These are phyloP conservation scores for Ptychoptera contaminata DNA, from an alignment of 2,888 invertebrate species.

Conservation along the genomic window DNA sequence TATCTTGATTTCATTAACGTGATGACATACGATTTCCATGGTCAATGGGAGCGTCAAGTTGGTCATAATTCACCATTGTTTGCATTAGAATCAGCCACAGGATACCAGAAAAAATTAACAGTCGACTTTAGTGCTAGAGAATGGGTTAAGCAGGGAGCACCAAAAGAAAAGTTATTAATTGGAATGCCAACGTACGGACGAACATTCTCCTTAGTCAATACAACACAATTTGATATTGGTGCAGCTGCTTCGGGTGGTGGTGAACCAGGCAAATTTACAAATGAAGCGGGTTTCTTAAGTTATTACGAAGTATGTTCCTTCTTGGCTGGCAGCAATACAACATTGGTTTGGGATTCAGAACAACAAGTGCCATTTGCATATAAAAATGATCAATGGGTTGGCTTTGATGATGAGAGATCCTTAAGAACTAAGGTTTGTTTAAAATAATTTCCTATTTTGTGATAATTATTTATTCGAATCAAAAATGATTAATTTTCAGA, in stretches of 20 bases:
- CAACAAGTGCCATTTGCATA: conserved; percentile 94
- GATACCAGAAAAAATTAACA: conserved; percentile 84
- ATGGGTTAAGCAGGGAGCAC: conserved; percentile 87
- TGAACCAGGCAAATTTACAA: conserved; percentile 70
- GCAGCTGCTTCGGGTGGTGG: conserved; percentile 84
- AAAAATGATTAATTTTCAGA: conserved; percentile 35
- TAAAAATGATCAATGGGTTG: conserved; percentile 82
- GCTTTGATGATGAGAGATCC: conserved; percentile 85
- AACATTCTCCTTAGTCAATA: conserved; percentile 74
- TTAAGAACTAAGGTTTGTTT: conserved; percentile 68
- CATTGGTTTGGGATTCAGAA: conserved; percentile 88
- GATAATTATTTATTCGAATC: not conserved
- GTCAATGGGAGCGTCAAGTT: conserved; percentile 85
- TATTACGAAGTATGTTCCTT: conserved; percentile 93
- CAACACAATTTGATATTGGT: conserved; percentile 80
- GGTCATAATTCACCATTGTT: conserved; percentile 86
- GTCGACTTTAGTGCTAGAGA: conserved; percentile 83
- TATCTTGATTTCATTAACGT: conserved; percentile 88
- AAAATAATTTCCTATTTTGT: not conserved
- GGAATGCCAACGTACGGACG: conserved; percentile 92
- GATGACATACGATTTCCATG: conserved; percentile 93
- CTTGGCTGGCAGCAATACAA: conserved; percentile 76
- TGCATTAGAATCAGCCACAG: conserved; percentile 75
- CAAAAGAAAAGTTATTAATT: conserved; percentile 84
- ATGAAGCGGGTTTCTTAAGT: conserved; percentile 86